Evolutionary conservation across 2,797 vertebrate species (phyloP).

Genomic region (Sebastes cheni): DNA sequence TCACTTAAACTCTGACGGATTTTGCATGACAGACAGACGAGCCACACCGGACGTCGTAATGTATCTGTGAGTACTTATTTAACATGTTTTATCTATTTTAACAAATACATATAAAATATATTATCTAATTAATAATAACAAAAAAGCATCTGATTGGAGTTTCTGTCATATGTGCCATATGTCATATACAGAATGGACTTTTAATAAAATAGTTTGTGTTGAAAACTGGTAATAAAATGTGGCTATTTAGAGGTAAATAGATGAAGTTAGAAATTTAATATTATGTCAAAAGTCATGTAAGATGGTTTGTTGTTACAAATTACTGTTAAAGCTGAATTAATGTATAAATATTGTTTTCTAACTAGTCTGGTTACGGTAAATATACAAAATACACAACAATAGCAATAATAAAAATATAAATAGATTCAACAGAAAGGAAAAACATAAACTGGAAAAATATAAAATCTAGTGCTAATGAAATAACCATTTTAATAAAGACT

Average conservation of each 20-base stretch:
- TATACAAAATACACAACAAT: not conserved
- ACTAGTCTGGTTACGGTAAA: not conserved
- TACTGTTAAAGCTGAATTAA: not conserved
- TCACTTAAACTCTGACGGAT: constrained; percentile 46
- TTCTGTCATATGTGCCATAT: not conserved
- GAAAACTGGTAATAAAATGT: not conserved
- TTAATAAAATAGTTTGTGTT: not conserved
- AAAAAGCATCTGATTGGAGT: not conserved
- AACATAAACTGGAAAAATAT: not conserved
- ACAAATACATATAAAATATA: not conserved
- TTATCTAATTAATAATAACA: not conserved
- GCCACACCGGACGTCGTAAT: constrained; percentile 28
- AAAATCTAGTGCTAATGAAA: not conserved
- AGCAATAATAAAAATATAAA: not conserved
- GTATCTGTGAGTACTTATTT: constrained; percentile 56
- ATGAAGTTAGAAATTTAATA: not conserved
- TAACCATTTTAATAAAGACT: not conserved
- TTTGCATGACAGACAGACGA: constrained; percentile 31
- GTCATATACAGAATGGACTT: not conserved
- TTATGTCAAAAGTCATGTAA: not conserved
- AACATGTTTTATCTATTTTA: not conserved
- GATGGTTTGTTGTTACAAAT: not conserved
- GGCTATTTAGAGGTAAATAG: not conserved
- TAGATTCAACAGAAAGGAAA: not conserved
- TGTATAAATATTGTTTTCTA: too few relatives aligned